Base-by-base conservation (phyloP, 2,797 vertebrate genomes). In the Chanos chanos region DNA sequence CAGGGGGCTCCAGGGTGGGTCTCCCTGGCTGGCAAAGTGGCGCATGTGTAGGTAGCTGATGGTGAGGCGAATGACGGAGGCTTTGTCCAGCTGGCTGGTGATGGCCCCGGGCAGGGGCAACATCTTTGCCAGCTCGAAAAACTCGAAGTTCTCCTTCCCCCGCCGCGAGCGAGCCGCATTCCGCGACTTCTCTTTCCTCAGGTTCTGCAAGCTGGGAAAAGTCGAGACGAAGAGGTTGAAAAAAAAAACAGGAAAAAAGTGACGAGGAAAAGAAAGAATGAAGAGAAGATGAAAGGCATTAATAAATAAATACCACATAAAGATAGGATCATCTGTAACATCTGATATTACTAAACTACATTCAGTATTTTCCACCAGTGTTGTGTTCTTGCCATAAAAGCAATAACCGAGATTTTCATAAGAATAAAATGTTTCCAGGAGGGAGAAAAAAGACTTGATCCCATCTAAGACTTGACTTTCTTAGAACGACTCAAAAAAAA, bases 11-110 rank as follows among this genome's bases (percentile, higher is more conserved):
- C 93, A 94, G 28, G 93, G 92, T 0, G 93, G 93, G 72, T 94
- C 89, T 51, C 93, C 93, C 45, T 92, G 91, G 44, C 79, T 91
- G 51, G 92, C 91, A n/a, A 95, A 95, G 77, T 90, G 88, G 40
- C 92, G 89, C 91, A 94, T 92, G 79, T 92, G 91, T 83, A 95
- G 89, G 87, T 94, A 95, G 80, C 92, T 93, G 85, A 95, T 94
- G 77, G 92, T 94, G 63, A 94, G 90, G 19, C 93, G 86, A 73
- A 95, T 94, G 78, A 95, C 90, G 0, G 93, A 94, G 56, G 93
- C 93, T 75, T 95, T 95, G 84, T 95, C 93, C 80, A 95, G 86
- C 82, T 94, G 93, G 81, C 93, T 94, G 39, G 93, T 94, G 81
- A 95, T 95, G 75, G 93, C 93, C 0, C 93, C 92, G 0, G 93